Conservation (phyloP, 2,797 vertebrate genomes). For the Mionectes olivaceus region DNA sequence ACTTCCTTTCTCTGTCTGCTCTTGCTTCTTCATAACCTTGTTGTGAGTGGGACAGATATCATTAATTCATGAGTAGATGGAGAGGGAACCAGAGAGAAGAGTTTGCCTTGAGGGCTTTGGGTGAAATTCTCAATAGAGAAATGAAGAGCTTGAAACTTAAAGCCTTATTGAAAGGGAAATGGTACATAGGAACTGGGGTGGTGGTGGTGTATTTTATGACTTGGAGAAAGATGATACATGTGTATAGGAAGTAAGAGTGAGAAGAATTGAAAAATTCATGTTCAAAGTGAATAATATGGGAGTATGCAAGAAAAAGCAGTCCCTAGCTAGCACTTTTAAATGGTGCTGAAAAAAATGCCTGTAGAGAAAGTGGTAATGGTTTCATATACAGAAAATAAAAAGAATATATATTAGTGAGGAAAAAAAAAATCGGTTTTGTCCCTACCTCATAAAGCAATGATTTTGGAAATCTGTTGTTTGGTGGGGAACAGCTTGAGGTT, state of each 20-base stretch:
- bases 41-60: not conserved
- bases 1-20: not conserved
- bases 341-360: not conserved
- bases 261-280: not conserved
- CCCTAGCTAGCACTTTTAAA: not conserved
- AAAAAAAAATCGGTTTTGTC: not conserved
- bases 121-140: not conserved
- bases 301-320: not conserved
- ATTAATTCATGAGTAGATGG: not conserved
- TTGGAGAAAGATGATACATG: not conserved
- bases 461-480: not conserved
- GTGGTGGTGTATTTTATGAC: not conserved
- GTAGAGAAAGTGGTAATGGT: not conserved
- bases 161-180: not conserved
- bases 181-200: not conserved
- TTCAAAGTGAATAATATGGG: not conserved
- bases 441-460: not conserved
- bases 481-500: not conserved
- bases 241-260: not conserved
- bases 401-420: not conserved
- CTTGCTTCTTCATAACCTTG: not conserved
- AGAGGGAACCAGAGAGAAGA: not conserved
- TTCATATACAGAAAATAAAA: not conserved
- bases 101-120: not conserved
- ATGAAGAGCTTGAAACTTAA: not conserved